Percentiles rank a stretch among this genome's conserved stretches.
Evolutionary conservation across 1,140 invertebrate species (phyloP).

Genomic region (Neotoxoptera formosana): DNA sequence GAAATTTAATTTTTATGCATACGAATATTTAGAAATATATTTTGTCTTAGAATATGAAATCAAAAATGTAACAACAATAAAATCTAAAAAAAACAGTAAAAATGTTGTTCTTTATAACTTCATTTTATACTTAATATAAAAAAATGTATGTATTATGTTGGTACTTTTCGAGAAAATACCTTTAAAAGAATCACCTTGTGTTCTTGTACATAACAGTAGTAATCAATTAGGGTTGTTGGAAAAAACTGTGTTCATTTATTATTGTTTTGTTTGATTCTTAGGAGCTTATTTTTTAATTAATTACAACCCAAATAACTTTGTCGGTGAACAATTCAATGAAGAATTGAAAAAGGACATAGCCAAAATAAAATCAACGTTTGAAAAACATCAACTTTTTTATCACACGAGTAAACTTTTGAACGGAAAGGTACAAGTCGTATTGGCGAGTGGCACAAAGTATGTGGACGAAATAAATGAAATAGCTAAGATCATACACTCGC

Average conservation of each 20-base stretch:
- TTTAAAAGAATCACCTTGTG: no score
- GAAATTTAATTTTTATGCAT: background rate
- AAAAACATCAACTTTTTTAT: background rate
- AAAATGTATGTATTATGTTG: no score
- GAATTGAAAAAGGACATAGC: background rate
- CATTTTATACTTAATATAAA: no score
- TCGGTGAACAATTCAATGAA: background rate
- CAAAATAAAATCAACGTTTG: no score
- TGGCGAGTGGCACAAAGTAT: background rate
- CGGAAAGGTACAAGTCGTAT: slow-evolving; percentile 1
- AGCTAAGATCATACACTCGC: background rate
- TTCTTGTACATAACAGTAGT: no score
- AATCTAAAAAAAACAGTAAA: no score
- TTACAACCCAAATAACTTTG: background rate
- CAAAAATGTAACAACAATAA: no score
- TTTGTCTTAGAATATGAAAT: no score
- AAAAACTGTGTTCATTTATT: background rate
- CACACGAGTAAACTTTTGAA: slow-evolving; percentile 27
- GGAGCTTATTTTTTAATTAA: slow-evolving; percentile 38
- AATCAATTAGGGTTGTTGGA: background rate
- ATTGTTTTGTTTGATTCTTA: background rate
- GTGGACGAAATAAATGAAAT: slow-evolving; percentile 48
- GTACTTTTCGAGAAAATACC: no score
- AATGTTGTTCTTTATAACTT: no score
- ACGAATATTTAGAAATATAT: no score